Base-by-base conservation (phyloP, 2,888 invertebrate genomes). In the Cephalotes varians region DNA sequence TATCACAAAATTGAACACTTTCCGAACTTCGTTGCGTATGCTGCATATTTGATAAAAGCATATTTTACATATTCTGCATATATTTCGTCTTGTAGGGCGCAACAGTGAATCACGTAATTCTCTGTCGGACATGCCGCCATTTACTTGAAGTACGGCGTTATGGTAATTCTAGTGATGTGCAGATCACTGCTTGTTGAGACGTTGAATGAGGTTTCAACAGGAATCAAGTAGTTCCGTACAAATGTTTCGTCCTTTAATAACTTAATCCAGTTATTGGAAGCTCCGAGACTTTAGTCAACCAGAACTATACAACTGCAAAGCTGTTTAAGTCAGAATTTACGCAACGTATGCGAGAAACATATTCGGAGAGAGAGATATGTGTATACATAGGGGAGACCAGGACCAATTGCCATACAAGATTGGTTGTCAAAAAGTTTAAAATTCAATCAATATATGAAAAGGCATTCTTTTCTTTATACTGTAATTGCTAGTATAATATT, bases 201-300 rank as follows among this genome's bases (percentile, higher is more conserved):
- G 37, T 51, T 71, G 80, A 82, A 82, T 64, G 79, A 82, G 71
- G 56, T 71, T 82, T 56, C 56, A 58, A 64, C 69, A 51, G 77
- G 73, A 82, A 71, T 79, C 60, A 82, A 82, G 64, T 80, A 82
- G 71, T 82, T 80, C 44, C 82, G 65, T 69, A 84, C 83, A 69
- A 82, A 84, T 69, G 79, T 79, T 83, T 73, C 28, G 37, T 21
- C 83, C 73, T 84, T 84, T 83, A 77, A 84, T 84, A 79, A 79
- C 79, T 79, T 79, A 69, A 79, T 69, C 56, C 31, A 71, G 71
- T 79, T 79, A 84, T 72, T 51, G 69, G 28, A 47, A 60, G 37
- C 44, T 56, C 31, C 34, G 37, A 54, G 31, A 51, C 76, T 44
- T 76, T n/a, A 60, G 67, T 49, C 56, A 58, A 21, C 28, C 47